Evolutionary conservation across 2,797 vertebrate species (phyloP), one percentile per base, ranked within the genome.

Genomic region (Spondyliosoma cantharus): DNA sequence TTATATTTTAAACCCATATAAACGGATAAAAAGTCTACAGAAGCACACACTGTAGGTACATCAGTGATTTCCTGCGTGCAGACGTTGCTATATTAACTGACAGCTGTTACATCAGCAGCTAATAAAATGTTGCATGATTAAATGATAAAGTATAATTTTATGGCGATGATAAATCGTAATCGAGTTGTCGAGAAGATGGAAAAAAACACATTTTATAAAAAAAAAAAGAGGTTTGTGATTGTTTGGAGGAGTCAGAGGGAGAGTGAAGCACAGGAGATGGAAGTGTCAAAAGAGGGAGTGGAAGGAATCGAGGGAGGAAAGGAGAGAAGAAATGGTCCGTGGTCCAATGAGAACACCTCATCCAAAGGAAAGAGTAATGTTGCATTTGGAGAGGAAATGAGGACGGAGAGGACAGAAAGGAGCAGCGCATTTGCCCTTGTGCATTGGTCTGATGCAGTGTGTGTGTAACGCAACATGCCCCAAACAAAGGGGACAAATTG

Each of bases 301-400:
- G 72, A 69, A 70, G 67, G 53, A 83, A 80, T 69, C 45, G 53
- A 56, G 48, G 58, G 85, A 79, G 70, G 62, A 89, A 81, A 42
- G 58, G 54, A 80, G 63, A 67, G 64, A 70, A 70, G 75, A 83
- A 89, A 88, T 87, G 84, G 78, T 82, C 62, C 75, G 85, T 76
- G 85, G 85, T 87, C 87, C 69, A 81, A 77, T 88, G 81, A 89
- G 78, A 91, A 75, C 84, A 68, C 86, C 90, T 89, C 87, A 92
- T 75, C 89, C 89, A 69, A 56, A 85, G 75, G 68, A 91, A 90
- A 90, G 86, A 78, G 74, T 87, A 91, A 90, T 90, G 80, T 90
- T 91, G 84, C 65, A 77, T 87, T 86, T 89, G 89, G 90, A 89
- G 80, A 89, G 80, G 62, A 62, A 60, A 61, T 65, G 59, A 65